Conservation (phyloP, 2,113 vertebrate genomes). For the Rhinolophus ferrumequinum region DNA sequence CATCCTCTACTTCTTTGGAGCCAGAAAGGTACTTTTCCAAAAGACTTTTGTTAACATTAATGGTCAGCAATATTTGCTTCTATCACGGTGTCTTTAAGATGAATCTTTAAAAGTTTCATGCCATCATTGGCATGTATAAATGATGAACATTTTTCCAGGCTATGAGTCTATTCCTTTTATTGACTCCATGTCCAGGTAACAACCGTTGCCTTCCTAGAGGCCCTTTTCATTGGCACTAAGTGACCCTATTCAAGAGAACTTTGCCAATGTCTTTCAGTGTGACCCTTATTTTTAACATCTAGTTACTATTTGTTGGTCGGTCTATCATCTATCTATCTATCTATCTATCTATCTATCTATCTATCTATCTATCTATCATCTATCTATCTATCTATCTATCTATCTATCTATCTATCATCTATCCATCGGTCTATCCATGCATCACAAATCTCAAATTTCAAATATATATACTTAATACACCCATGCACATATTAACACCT, state of each 20-base stretch:
- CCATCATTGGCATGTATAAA: background rate
- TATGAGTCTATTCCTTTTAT: background rate
- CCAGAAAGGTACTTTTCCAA: background rate
- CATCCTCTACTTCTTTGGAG: background rate
- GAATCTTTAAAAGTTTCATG: background rate
- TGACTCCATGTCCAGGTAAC: background rate
- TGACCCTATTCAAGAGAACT: background rate
- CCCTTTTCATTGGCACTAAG: background rate
- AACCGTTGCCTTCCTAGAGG: background rate
- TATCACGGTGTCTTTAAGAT: background rate
- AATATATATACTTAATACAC: background rate
- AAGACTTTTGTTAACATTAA: background rate
- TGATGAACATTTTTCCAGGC: background rate
- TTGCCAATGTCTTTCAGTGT: background rate
- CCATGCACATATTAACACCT: background rate
- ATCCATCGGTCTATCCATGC: too few relatives aligned
- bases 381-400: background rate
- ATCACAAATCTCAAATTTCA: background rate
- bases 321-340: background rate
- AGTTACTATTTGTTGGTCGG: background rate
- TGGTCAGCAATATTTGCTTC: background rate
- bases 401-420: background rate
- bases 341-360: too few relatives aligned
- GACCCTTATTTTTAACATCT: background rate
- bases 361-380: too few relatives aligned